Base-by-base conservation (phyloP, 2,797 vertebrate species). In the Pangasius larnaudii region DNA sequence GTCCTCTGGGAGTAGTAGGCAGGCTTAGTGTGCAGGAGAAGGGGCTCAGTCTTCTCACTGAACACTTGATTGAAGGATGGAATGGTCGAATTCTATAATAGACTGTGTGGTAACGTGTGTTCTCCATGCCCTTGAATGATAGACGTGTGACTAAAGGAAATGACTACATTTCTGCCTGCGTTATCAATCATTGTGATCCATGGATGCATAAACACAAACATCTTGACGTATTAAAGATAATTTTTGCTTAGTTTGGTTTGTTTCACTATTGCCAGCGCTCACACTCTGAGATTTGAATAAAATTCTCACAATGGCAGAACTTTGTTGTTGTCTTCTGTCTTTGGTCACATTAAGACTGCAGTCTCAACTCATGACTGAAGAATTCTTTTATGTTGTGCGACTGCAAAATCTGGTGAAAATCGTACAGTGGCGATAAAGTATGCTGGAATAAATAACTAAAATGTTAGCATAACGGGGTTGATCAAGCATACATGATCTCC, bases 1-100 rank as follows among this genome's bases (percentile, higher is more conserved):
- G 61, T 30, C 88, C 72, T 82, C 63, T 87, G 89, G 90, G 89
- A 89, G 49, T 30, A 84, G 87, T 75, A 83, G 63, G 49, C 80
- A 83, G 63, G 49, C 77, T 22, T 74, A 56, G 77, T 56, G 53
- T 59, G 74, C 67, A 27, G 75, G 83, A 71, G 65, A 67, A 5
- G 4, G 81, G 74, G 49, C 61, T 86, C 53, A 63, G 27, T 59
- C 78, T 49, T 46, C 61, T 88, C 46, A 51, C 39, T 74, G 36
- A 87, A 72, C 46, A 1, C 19, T 53, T 80, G 63, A 46, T 72
- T 61, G 63, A 8, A 16, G 36, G 71, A 89, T 42, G 74, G 49
- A 16, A 19, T 30, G 63, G 4, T 72, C 19, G 13, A 33, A 16
- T 33, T 67, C 22, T 61, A 2, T 27, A 36, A 67, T 30, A 39